phyloP scores from a whole-genome alignment of 2,888 invertebrate genomes.

The Amphipyra tragopoginis region DNA sequence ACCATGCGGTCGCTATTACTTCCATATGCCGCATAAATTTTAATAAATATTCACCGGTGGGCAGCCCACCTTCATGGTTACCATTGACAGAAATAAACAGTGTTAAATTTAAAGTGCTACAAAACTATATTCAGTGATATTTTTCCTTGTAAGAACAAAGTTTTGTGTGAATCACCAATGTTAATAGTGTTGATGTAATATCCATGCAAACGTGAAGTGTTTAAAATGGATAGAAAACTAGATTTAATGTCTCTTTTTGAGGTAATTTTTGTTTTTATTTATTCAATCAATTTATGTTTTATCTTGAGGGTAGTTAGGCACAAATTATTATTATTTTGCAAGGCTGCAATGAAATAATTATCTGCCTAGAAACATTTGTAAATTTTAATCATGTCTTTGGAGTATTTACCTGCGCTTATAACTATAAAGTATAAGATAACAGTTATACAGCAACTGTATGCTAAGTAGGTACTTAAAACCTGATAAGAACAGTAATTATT shows the following conservation, averaged over 20 bases:
- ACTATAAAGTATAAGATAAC: slow-evolving; percentile 38
- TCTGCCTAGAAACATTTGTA: not conserved
- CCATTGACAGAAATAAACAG: slow-evolving; percentile 48
- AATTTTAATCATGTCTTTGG: slow-evolving; percentile 20
- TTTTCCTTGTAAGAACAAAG: slow-evolving; percentile 55
- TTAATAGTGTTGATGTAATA: slow-evolving; percentile 69
- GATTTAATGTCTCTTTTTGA: slow-evolving; percentile 87
- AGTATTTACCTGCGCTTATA: slow-evolving; percentile 21
- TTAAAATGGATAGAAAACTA: slow-evolving; percentile 87
- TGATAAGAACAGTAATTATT: slow-evolving; percentile 35
- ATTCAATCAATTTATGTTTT: not conserved
- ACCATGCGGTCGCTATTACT: slow-evolving; percentile 84
- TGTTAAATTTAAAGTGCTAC: slow-evolving; percentile 65
- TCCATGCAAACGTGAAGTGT: slow-evolving; percentile 69
- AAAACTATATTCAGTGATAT: slow-evolving; percentile 59
- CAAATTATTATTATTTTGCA: slow-evolving; percentile 20
- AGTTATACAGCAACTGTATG: slow-evolving; percentile 23
- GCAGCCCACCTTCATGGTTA: slow-evolving; percentile 50
- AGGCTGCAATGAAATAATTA: slow-evolving; percentile 13
- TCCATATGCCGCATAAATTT: slow-evolving; percentile 79
- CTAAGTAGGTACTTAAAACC: slow-evolving; percentile 16
- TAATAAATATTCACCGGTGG: slow-evolving; percentile 63
- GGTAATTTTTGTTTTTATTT: slow-evolving; percentile 70
- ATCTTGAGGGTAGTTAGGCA: slow-evolving; percentile 30
- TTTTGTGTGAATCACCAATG: slow-evolving; percentile 72